These are phyloP conservation scores for Arnoldichthys spilopterus DNA, from an alignment of 2,797 vertebrate species.

Conservation along the genomic window DNA sequence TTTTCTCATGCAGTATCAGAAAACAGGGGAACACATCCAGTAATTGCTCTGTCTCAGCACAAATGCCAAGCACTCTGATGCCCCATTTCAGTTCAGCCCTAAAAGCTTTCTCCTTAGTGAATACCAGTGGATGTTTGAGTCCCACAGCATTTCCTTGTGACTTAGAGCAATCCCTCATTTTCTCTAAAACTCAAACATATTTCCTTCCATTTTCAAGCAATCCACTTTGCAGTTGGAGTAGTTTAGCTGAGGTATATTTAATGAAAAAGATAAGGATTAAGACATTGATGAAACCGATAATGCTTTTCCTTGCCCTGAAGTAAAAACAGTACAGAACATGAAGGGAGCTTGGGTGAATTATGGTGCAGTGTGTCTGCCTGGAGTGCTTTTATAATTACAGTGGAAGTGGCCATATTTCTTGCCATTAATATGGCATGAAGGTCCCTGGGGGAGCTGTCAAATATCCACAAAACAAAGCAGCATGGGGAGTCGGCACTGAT, in stretches of 20 bases:
- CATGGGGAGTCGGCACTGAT: constrained; percentile 54
- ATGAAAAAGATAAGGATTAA: constrained; percentile 58
- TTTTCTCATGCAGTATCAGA: constrained; percentile 37
- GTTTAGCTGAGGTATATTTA: constrained; percentile 54
- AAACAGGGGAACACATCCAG: constrained; percentile 19
- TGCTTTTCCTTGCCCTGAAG: constrained; percentile 55
- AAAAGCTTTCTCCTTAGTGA: constrained; percentile 18
- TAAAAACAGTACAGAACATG: constrained; percentile 59
- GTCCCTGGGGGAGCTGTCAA: constrained; percentile 72
- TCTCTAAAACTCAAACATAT: not conserved
- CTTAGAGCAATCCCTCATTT: not conserved
- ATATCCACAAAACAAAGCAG: constrained; percentile 74
- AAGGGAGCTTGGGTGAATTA: constrained; percentile 69
- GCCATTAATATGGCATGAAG: constrained; percentile 72
- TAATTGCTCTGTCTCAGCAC: constrained; percentile 32
- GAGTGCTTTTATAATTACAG: constrained; percentile 78
- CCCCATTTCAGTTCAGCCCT: constrained; percentile 21
- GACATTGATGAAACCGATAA: constrained; percentile 58
- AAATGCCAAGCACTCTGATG: constrained; percentile 2
- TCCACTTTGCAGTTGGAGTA: constrained; percentile 17
- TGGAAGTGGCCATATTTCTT: constrained; percentile 71
- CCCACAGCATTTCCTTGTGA: not conserved
- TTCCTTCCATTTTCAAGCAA: constrained; percentile 17
- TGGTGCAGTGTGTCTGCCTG: constrained; percentile 64
- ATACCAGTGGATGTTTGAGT: not conserved